Conservation (phyloP, 2,113 vertebrate genomes). For the Suncus etruscus region DNA sequence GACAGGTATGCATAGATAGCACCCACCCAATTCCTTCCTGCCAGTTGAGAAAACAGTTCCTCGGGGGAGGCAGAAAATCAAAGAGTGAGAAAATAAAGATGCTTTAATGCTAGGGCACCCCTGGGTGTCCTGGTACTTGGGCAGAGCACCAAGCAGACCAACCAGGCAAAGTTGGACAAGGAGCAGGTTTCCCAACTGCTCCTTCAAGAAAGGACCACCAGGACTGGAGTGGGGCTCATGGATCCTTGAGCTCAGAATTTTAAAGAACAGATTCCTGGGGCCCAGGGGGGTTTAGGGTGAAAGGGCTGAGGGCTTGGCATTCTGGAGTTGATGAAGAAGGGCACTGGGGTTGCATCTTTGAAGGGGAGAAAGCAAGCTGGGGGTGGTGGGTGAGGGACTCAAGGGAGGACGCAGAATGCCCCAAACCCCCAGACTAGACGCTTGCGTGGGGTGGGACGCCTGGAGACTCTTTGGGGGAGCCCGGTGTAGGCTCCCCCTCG, state of each 20-base stretch:
- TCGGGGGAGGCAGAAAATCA: background rate
- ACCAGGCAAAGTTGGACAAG: background rate
- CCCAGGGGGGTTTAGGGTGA: background rate
- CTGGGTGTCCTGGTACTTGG: background rate
- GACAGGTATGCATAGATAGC: background rate
- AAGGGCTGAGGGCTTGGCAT: background rate
- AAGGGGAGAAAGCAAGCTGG: constrained; percentile 14
- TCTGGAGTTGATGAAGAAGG: background rate
- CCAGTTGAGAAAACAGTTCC: constrained; percentile 31
- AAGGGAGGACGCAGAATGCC: background rate
- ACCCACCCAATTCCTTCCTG: background rate
- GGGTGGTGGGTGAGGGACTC: background rate
- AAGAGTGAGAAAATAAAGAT: background rate
- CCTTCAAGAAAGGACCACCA: background rate
- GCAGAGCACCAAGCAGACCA: background rate
- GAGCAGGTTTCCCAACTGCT: background rate
- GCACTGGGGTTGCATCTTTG: background rate
- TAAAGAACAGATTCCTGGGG: background rate
- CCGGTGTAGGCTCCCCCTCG: constrained; percentile 84
- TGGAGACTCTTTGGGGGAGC: constrained; percentile 1
- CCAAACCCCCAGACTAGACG: background rate
- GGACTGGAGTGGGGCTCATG: background rate
- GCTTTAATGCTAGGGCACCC: background rate
- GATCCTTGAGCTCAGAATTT: background rate
- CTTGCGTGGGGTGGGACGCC: background rate